phyloP scores from a whole-genome alignment of 2,888 invertebrate genomes.

The Apamea epomidion region DNA sequence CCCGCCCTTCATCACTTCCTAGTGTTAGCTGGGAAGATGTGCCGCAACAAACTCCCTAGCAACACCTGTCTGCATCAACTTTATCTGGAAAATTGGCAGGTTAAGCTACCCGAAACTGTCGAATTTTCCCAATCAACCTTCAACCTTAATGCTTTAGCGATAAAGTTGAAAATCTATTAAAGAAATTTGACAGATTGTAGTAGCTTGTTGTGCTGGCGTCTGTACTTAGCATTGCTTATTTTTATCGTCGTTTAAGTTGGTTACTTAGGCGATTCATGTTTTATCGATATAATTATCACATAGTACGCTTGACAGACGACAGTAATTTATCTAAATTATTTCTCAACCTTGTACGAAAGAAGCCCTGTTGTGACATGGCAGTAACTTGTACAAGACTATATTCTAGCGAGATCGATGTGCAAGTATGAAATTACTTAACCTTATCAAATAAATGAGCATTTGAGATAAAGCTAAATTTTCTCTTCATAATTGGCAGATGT shows the following conservation, averaged over 20 bases:
- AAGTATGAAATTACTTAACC: not conserved
- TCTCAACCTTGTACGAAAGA: constrained; percentile 21
- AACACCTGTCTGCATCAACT: not conserved
- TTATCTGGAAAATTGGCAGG: no score
- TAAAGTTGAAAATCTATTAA: no score
- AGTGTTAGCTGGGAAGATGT: no score
- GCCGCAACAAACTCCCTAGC: no score
- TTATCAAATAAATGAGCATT: not conserved
- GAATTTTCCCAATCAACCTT: no score
- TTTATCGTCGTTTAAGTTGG: not conserved
- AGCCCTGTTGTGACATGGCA: constrained; percentile 16
- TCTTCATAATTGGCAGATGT: not conserved
- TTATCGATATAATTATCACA: not conserved
- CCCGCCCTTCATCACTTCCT: no score
- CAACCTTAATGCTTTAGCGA: no score
- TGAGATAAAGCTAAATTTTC: not conserved
- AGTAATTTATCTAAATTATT: constrained; percentile 11
- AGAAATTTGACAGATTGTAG: no score
- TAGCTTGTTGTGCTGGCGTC: no score
- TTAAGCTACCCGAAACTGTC: no score
- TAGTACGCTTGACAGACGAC: not conserved
- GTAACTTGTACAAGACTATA: constrained; percentile 16
- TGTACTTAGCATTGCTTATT: not conserved
- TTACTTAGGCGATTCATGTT: not conserved
- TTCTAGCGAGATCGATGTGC: not conserved